Conservation (phyloP, 2,797 vertebrate species). For the Zenarchopterus dispar region DNA sequence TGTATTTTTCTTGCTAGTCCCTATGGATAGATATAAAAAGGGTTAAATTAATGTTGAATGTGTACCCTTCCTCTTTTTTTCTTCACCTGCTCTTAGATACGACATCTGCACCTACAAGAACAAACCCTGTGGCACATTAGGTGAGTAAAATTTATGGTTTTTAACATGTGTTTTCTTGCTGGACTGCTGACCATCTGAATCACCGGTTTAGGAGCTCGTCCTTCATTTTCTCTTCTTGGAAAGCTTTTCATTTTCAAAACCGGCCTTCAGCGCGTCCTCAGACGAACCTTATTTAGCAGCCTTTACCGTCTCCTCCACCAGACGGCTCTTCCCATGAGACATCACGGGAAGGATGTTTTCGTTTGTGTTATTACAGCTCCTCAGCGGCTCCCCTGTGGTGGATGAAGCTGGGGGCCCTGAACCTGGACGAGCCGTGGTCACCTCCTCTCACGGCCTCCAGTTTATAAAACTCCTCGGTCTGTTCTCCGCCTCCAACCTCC, state of each 20-base stretch:
- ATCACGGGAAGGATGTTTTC: slow-evolving; percentile 65
- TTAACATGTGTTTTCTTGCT: slow-evolving; percentile 10
- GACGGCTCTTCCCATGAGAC: slow-evolving; percentile 47
- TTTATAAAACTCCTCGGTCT: slow-evolving; percentile 37
- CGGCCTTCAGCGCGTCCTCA: slow-evolving; percentile 46
- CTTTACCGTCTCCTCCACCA: slow-evolving; percentile 26
- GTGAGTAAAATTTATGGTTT: slow-evolving; percentile 82
- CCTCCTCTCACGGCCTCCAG: slow-evolving; percentile 21
- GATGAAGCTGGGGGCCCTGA: slow-evolving; percentile 15
- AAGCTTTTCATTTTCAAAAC: slow-evolving; percentile 44
- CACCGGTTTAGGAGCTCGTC: slow-evolving; percentile 5
- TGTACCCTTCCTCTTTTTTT: slow-evolving; percentile 30
- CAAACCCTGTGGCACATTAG: slow-evolving; percentile 97
- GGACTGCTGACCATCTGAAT: slow-evolving; percentile 17
- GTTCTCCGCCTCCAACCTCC: slow-evolving; percentile 33
- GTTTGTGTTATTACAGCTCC: slow-evolving; percentile 57
- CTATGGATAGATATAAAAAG: background rate
- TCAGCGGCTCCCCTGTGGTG: slow-evolving; percentile 18
- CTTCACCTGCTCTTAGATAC: slow-evolving; percentile 82
- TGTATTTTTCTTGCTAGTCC: background rate
- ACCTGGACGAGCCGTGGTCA: slow-evolving; percentile 40
- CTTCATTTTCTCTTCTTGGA: slow-evolving; percentile 5
- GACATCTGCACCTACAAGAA: slow-evolving; percentile 99
- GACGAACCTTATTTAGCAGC: slow-evolving; percentile 60
- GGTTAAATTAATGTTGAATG: slow-evolving; percentile 1